A percentile compares a stretch with the other conserved stretches of the same genome.
These are phyloP conservation scores for Aspidoscelis tigris DNA, from an alignment of 2,113 vertebrate genomes.

Conservation along the genomic window DNA sequence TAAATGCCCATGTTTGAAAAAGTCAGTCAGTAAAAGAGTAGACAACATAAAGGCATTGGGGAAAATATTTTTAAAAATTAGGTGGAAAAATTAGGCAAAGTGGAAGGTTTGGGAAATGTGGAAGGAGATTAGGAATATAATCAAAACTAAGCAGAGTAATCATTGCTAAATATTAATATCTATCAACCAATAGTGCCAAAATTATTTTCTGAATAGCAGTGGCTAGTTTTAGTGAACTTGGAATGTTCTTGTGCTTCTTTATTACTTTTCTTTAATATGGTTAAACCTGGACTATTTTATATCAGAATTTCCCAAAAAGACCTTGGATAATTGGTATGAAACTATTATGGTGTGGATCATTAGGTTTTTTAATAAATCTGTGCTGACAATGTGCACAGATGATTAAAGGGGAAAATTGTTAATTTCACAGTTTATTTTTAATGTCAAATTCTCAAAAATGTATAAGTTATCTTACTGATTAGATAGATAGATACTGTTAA, in stretches of 20 bases:
- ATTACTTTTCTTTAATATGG: conserved; percentile 25
- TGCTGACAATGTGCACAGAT: conserved; percentile 39
- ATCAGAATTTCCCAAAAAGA: conserved; percentile 39
- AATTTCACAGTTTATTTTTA: conserved; percentile 61
- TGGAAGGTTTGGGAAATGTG: too few species aligned
- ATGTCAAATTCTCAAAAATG: conserved; percentile 48
- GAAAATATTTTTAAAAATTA: too few species aligned
- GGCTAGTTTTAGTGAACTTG: neutral
- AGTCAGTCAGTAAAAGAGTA: too few species aligned
- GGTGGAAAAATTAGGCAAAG: too few species aligned
- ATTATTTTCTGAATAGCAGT: too few species aligned
- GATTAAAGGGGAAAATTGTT: conserved; percentile 35
- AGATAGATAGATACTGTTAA: conserved; percentile 43
- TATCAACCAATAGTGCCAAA: neutral
- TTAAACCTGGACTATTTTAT: conserved; percentile 35
- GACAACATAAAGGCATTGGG: too few species aligned
- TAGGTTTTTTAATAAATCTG: conserved; percentile 43
- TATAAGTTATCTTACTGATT: conserved; percentile 42
- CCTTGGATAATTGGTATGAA: conserved; percentile 44
- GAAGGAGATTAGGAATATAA: too few species aligned
- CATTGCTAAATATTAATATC: conserved; percentile 12
- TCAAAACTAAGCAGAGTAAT: too few species aligned
- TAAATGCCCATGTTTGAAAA: too few species aligned
- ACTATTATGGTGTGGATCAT: conserved; percentile 42
- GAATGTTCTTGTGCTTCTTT: neutral